phyloP scores from a whole-genome alignment of 2,888 invertebrate genomes.

The Copidosoma aretas region DNA sequence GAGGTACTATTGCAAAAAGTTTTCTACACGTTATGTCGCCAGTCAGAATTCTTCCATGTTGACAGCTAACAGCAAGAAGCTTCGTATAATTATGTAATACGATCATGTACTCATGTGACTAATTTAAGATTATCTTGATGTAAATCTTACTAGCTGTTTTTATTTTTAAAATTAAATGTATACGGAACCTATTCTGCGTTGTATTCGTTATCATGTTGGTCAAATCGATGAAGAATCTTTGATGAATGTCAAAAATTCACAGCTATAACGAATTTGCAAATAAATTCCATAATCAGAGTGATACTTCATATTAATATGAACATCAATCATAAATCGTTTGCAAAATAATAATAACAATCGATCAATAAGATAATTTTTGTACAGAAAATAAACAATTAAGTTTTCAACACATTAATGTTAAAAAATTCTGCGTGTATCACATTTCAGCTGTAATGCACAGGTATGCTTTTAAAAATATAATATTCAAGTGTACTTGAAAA shows the following conservation, averaged over 20 bases:
- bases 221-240: constrained; percentile 34
- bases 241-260: constrained; percentile 8
- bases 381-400: no score
- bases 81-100: constrained; percentile 41
- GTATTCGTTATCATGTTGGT: constrained; percentile 49
- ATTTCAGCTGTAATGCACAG: no score
- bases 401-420: no score
- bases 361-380: not conserved
- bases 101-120: constrained; percentile 46
- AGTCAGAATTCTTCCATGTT: constrained; percentile 29
- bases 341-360: not conserved
- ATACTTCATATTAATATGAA: not conserved
- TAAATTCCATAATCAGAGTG: constrained; percentile 4
- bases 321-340: constrained; percentile 1
- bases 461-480: no score
- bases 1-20: constrained; percentile 44
- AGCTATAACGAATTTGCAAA: not conserved
- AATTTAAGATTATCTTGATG: constrained; percentile 44
- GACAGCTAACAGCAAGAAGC: constrained; percentile 35
- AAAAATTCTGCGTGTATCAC: no score
- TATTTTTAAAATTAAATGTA: constrained; percentile 49
- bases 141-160: constrained; percentile 44
- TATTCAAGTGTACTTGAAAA: no score
- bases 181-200: constrained; percentile 45
- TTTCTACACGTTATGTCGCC: constrained; percentile 37